Evolutionary conservation across 2,113 vertebrate genomes (phyloP).

Genomic region (Paramormyrops kingsleyae): DNA sequence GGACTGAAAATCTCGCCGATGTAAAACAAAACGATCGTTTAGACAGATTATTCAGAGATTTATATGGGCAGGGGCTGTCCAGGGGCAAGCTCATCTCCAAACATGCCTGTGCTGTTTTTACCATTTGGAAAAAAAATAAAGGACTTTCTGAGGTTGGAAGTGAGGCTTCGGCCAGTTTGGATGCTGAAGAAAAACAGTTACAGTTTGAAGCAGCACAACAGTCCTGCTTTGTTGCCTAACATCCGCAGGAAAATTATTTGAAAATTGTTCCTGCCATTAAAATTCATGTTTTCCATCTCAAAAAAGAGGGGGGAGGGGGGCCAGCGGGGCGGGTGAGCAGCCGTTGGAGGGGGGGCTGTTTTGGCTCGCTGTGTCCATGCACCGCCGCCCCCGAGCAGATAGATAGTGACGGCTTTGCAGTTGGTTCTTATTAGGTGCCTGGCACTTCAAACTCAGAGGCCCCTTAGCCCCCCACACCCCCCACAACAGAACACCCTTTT

Average conservation of each 20-base stretch:
- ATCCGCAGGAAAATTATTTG: constrained; percentile 19
- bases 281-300: constrained; percentile 33
- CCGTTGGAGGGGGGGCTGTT: constrained; percentile 51
- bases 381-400: constrained; percentile 46
- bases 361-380: constrained; percentile 48
- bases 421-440: constrained; percentile 64
- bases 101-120: not conserved
- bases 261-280: constrained; percentile 15
- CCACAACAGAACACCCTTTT: constrained; percentile 35
- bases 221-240: not conserved
- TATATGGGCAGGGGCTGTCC: not conserved
- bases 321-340: constrained; percentile 33
- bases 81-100: not conserved
- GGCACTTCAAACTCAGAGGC: constrained; percentile 43
- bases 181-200: not conserved
- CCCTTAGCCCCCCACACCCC: not conserved
- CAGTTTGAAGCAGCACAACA: not conserved
- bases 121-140: not conserved
- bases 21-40: not conserved
- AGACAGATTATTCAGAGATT: not conserved
- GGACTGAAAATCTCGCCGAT: not conserved
- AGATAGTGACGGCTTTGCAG: constrained; percentile 63
- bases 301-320: constrained; percentile 30
- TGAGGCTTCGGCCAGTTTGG: not conserved
- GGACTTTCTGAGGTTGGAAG: not conserved